A percentile compares a stretch with the other conserved stretches of the same genome.
Evolutionary conservation across 1,140 invertebrate species (phyloP).

Genomic region (Helicoverpa armigera): DNA sequence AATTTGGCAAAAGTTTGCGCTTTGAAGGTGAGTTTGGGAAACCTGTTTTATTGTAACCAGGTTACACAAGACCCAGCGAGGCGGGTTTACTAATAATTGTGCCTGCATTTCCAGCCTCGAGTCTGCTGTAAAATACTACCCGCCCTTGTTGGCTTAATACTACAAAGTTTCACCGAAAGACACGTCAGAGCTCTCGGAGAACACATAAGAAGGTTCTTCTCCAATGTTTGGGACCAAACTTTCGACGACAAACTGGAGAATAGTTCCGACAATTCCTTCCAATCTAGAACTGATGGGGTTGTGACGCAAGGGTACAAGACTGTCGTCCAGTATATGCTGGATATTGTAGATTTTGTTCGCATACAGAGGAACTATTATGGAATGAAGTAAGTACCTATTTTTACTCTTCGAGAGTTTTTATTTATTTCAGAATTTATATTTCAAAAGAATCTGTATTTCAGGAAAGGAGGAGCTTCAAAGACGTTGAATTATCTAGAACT

Average conservation of each 20-base stretch:
- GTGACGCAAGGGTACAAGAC: conserved; percentile 69
- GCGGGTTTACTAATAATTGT: neutral
- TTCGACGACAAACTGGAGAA: conserved; percentile 61
- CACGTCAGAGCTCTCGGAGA: conserved; percentile 62
- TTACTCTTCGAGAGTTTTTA: neutral
- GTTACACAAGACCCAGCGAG: neutral
- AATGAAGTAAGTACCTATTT: conserved; percentile 58
- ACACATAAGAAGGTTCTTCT: conserved; percentile 76
- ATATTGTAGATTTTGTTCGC: conserved; percentile 74
- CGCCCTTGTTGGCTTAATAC: conserved; percentile 72
- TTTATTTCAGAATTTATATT: neutral
- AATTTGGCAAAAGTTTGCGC: conserved; percentile 60
- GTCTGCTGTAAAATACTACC: conserved; percentile 74
- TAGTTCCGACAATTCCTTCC: conserved; percentile 52
- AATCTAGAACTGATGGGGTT: conserved; percentile 39
- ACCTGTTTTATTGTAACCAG: neutral
- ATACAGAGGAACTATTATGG: conserved; percentile 71
- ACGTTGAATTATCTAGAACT: conserved; percentile 68
- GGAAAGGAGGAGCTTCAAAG: conserved; percentile 51
- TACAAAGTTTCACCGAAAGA: conserved; percentile 65
- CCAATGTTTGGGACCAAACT: conserved; percentile 69
- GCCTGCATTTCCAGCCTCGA: conserved; percentile 63
- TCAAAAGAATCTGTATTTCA: neutral
- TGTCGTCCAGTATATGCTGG: conserved; percentile 73
- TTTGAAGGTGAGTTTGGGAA: conserved; percentile 56